phyloP scores from a whole-genome alignment of 2,113 vertebrate genomes.

The Ceuthmochares aereus region DNA sequence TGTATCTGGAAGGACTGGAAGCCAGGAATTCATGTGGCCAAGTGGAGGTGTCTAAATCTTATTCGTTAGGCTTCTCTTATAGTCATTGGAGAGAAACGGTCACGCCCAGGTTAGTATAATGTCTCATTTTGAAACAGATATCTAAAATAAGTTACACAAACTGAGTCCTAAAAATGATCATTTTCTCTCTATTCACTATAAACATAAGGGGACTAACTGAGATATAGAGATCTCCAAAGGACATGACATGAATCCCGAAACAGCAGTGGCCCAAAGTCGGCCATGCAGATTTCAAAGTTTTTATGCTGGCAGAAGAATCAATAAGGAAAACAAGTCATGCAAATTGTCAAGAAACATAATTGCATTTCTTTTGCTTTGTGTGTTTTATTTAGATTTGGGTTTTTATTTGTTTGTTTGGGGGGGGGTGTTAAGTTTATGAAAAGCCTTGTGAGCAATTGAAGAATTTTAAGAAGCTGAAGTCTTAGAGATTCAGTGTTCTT shows the following conservation, averaged over 20 bases:
- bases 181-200: not conserved
- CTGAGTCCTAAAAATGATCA: not conserved
- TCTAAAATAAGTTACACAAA: not conserved
- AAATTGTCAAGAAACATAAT: not conserved
- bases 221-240: not conserved
- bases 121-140: not conserved
- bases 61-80: not conserved
- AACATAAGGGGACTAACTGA: not conserved
- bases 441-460: not conserved
- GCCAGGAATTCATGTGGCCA: not conserved
- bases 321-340: not conserved
- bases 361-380: not conserved
- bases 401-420: not conserved
- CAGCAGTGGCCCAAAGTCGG: not conserved
- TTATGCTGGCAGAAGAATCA: not conserved
- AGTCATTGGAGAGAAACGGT: not conserved
- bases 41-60: not conserved
- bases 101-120: not conserved
- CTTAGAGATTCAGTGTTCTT: not conserved
- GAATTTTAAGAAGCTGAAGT: not conserved
- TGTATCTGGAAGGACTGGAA: not conserved
- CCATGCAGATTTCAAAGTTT: not conserved
- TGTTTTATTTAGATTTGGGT: not conserved
- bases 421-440: not conserved
- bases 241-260: not conserved